A percentile compares a stretch with the other conserved stretches of the same genome.
Conservation (phyloP, 2,113 vertebrate species). For the Oncorhynchus masou region DNA sequence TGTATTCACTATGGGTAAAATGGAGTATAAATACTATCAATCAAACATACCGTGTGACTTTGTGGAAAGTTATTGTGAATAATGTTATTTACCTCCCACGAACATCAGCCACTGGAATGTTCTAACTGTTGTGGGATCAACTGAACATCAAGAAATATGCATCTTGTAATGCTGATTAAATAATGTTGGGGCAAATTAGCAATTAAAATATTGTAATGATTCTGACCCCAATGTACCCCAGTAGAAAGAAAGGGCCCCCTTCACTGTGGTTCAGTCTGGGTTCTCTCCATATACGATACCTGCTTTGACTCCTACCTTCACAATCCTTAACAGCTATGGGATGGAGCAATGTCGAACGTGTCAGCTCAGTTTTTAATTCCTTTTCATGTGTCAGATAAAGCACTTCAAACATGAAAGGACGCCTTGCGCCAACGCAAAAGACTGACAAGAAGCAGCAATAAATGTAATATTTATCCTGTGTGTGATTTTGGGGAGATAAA, state of each 20-base stretch:
- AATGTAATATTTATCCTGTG: slow-evolving; percentile 18
- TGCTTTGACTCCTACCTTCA: not conserved
- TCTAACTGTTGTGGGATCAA: not conserved
- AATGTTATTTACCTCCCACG: not conserved
- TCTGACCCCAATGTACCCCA: not conserved
- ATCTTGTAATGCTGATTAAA: not conserved
- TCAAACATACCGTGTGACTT: too few relatives aligned
- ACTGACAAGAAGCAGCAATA: not conserved
- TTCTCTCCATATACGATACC: not conserved
- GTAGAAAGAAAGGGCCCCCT: not conserved
- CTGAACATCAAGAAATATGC: not conserved
- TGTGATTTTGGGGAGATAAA: slow-evolving; percentile 24
- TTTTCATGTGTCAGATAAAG: slow-evolving; percentile 11
- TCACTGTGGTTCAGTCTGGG: not conserved
- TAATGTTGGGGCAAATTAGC: not conserved
- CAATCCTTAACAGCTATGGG: not conserved
- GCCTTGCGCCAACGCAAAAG: not conserved
- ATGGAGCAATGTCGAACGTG: not conserved
- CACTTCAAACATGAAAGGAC: not conserved
- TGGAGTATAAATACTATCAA: not conserved
- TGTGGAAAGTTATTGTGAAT: too few relatives aligned
- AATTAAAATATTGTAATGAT: slow-evolving; percentile 7
- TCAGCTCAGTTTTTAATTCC: not conserved
- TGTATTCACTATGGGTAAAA: not conserved
- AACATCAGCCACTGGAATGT: not conserved